A percentile compares a stretch with the other conserved stretches of the same genome.
Conservation (phyloP, 2,797 vertebrate species). For the Manis pentadactyla region DNA sequence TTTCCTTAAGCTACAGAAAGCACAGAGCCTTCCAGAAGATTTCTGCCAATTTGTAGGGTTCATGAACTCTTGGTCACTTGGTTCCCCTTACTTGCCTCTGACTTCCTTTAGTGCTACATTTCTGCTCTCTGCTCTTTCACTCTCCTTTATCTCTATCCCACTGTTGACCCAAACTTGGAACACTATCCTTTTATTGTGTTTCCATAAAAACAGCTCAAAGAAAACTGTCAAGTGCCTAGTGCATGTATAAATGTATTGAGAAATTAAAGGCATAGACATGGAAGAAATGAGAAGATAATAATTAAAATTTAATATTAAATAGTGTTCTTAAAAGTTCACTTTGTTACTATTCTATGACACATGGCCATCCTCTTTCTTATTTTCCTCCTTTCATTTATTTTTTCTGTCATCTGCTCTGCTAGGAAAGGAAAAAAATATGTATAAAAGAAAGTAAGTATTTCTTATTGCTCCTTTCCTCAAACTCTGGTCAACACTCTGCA, state of each 20-base stretch:
- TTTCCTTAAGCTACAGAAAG: not conserved
- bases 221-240: not conserved
- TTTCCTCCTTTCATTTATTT: not conserved
- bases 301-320: conserved; percentile 32
- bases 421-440: not conserved
- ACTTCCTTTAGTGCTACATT: not conserved
- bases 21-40: not conserved
- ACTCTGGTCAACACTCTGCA: not conserved
- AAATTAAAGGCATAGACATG: not conserved
- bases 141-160: not conserved
- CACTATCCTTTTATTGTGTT: not conserved
- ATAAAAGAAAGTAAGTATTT: not conserved
- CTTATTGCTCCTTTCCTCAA: not conserved
- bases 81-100: not conserved
- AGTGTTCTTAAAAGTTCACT: not conserved
- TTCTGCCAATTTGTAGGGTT: not conserved
- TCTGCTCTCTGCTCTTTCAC: not conserved
- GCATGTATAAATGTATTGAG: not conserved
- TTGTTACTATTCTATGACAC: not conserved
- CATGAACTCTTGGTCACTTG: not conserved
- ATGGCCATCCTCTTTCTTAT: not conserved
- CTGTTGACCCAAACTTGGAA: not conserved
- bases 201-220: not conserved
- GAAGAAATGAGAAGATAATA: not conserved
- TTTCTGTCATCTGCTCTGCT: not conserved